Base-by-base conservation (phyloP, 1,140 invertebrate species). In the Anthonomus grandis region DNA sequence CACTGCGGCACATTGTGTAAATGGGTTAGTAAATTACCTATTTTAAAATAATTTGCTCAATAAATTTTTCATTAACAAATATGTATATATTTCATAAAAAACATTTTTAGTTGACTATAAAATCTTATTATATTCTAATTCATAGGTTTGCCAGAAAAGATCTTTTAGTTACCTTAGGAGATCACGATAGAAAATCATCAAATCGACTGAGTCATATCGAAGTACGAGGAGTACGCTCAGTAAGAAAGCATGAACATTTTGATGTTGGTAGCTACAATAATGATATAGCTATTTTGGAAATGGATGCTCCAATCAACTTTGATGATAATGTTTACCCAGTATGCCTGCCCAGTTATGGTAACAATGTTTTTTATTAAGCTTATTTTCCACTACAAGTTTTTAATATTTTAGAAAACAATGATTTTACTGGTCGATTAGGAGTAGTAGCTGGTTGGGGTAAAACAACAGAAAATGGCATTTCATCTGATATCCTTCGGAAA, bases 381-480 rank as follows among this genome's bases (percentile, higher is more conserved):
- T 45, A 17, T 31, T 0, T 44, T 46, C n/a, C n/a, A n/a, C n/a
- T n/a, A n/a, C n/a, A n/a, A n/a, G n/a, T n/a, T n/a, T n/a, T n/a
- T n/a, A n/a, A 27, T 47, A 13, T 56, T 50, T 25, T 39, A 64
- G 74, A 66, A 70, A 22, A 64, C 13, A 63, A 70, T 37, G 72
- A 79, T 64, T 83, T 86, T 63, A 78, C 82, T 36, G 81, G 87
- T 41, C 71, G 78, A 48, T 71, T 81, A n/a, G 87, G 81, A 0
- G 78, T 83, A 0, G 85, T 87, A 0, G 82, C 87, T 21, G 90
- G 90, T 5, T 91, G 89, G 89, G 90, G 90, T 17, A 77, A 80
- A 51, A 81, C 81, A 0, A 74, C 78, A 10, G 85, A 89, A 71
- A 78, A 79, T 37, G 80, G 81, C 22, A 77, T 81, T 0, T 72